Conservation (phyloP, 2,888 invertebrate genomes). For the Drosophila lacicola region DNA sequence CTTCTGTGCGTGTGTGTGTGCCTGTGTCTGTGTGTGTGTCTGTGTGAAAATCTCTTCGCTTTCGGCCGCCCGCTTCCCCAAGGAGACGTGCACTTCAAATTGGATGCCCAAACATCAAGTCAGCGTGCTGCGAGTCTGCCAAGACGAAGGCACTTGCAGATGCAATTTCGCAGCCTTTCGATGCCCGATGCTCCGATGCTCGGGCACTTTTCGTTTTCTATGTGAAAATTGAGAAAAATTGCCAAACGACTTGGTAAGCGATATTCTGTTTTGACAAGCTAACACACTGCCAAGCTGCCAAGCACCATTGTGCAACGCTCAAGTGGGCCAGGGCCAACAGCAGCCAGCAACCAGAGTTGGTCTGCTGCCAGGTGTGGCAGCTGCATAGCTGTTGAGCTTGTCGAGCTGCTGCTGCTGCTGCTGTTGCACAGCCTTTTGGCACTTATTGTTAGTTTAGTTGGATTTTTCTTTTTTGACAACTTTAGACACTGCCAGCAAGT, state of each 20-base stretch:
- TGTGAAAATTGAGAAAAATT: conserved; percentile 83
- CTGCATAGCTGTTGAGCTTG: conserved; percentile 29
- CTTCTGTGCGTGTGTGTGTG: conserved; percentile 5
- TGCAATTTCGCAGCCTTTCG: conserved; percentile 53
- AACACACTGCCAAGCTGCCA: conserved; percentile 23
- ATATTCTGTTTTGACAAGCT: conserved; percentile 72
- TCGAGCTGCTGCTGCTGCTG: conserved; percentile 31
- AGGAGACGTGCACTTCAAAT: conserved; percentile 62
- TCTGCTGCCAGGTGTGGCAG: conserved; percentile 68
- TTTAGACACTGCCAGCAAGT: conserved; percentile 55
- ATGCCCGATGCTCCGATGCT: conserved; percentile 4
- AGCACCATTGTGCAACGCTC: conserved; percentile 37
- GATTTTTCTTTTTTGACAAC: conserved; percentile 64
- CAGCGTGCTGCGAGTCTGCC: conserved; percentile 10
- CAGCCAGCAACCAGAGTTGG: conserved; percentile 48
- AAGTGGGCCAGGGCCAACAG: conserved; percentile 49
- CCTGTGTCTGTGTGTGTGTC: conserved; percentile 1
- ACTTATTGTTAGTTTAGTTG: conserved; percentile 65
- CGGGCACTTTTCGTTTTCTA: conserved; percentile 51
- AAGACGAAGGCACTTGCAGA: conserved; percentile 31
- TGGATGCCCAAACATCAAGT: conserved; percentile 76
- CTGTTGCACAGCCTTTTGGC: conserved; percentile 19
- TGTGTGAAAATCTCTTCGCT: conserved; percentile 33
- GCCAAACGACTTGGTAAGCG: conserved; percentile 81
- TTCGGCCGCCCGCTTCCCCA: neutral